Evolutionary conservation across 2,113 vertebrate genomes (phyloP), one percentile per base, ranked within the genome.

Genomic region (Tupaia chinensis): DNA sequence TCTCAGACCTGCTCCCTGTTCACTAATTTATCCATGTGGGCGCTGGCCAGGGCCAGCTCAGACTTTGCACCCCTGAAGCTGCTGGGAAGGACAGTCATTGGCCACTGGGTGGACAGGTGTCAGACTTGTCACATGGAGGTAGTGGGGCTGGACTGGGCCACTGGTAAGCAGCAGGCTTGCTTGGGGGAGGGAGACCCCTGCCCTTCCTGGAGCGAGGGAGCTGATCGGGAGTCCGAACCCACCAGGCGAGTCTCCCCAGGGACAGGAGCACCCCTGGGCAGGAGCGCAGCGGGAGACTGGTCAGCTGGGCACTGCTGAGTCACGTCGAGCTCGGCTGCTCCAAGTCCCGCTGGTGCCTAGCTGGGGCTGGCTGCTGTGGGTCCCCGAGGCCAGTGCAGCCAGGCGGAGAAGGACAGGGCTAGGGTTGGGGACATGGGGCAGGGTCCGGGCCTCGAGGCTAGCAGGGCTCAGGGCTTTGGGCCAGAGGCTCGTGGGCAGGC

Each of bases 291-390:
- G 3, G 85, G 87, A 76, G 65, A 84, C 17, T 60, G 94, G 96
- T 84, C 91, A 83, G 23, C 13, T 2, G 60, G 74, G 54, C 80
- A 89, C 80, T 96, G 97, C 96, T 97, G 97, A 98, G 97, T 98
- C 97, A 97, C 79, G 1, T 12, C 80, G 74, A 44, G 73, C 58
- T 61, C 17, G 58, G 65, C 70, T 73, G 95, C 85, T 95, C 84
- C 84, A 20, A 27, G 91, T 74, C 66, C 77, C 95, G 91, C 65
- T 20, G 0, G 56, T 58, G 95, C 83, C 96, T 77, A 68, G 95
- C 76, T 80, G 54, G 58, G 85, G 88, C 92, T 91, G 93, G 94
- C 91, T 93, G 44, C 69, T 79, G 88, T 83, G 87, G 86, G 91
- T 96, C 69, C 72, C 34, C 92, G 91, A 78, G 68, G 93, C 93